Evolutionary conservation across 2,797 vertebrate genomes (phyloP), one percentile per base, ranked within the genome.

Genomic region (Sparus aurata): DNA sequence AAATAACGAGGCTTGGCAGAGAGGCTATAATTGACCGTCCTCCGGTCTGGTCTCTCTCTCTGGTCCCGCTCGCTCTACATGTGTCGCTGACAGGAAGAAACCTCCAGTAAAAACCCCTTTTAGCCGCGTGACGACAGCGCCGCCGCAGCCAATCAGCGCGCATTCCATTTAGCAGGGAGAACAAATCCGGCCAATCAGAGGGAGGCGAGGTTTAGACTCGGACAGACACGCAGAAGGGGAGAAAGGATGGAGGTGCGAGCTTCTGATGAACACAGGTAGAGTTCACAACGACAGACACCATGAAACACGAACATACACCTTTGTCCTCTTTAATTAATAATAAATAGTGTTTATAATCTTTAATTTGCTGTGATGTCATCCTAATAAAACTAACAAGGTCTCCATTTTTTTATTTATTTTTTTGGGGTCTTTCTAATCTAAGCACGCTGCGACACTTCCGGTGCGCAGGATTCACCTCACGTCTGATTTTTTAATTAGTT

Each of bases 11-110:
- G 34, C 34, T 34, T 34, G 34, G 34, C 34, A 34, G 34, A 34
- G 69, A 69, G 64, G 61, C 46, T 79, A 17, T 75, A 41, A 60
- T 16, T 74, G 84, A 76, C 69, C 49, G 79, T 85, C 86, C 84
- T 81, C 81, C 61, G 74, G 66, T 85, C 79, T 43, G 75, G 43
- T 89, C 74, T 72, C 85, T 34, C 27, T 34, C 34, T 34, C 34
- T 34, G 89, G 91, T 94, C 91, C 92, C 91, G 93, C 93, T 95
- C 90, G 91, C 89, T 95, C 94, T 95, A 96, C 97, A 96, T 98
- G 97, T 98, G 97, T 97, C 96, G 96, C 95, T 97, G 98, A 98
- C 97, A 96, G 97, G 95, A 95, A 90, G 93, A 80, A 95, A 96
- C 92, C 96, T 96, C 95, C 96, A 95, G 95, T 94, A 95, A 86